Base-by-base conservation (phyloP, 2,888 invertebrate species). In the Macrophya alboannulata region DNA sequence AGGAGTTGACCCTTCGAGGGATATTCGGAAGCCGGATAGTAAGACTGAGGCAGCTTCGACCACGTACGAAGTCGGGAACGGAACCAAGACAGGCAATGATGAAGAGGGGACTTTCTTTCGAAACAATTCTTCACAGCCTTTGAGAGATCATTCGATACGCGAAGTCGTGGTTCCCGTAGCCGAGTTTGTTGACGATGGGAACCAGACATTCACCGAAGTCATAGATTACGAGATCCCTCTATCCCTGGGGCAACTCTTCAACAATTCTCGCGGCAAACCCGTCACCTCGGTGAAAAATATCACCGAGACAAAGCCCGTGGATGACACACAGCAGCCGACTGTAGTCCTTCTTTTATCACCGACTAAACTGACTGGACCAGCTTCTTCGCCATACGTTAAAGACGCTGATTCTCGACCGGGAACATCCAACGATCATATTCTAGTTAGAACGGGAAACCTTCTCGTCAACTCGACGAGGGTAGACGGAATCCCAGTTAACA, bases 221-320 rank as follows among this genome's bases (percentile, higher is more conserved):
- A 88, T 92, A n/a, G 90, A 92, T 76, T 92, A 92, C 85, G 90
- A 91, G 71, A 90, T 91, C 51, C 90, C 92, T 2, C 31, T 87
- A 0, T 86, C 85, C 12, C 45, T 85, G 31, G 62, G 81, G 4
- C 6, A 15, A n/a, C 40, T 65, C 5, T 43, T 81, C 40, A 65
- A 81, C 77, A 25, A 6, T 55, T 37, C 77, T 9, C 48, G 21
- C 17, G 59, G 51, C 45, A 21, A 45, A 51, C 15, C 40, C 77
- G n/a, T 40, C 17, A 15, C 31, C 4, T 8, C 9, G 71, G 43
- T 15, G 17, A 77, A 77, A 15, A 77, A 77, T n/a, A 31, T 77
- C 37, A 77, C 77, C 15, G 85, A 85, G 17, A 62, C 40, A 17
- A 71, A 74, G 55, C 65, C 59, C 12, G 37, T 77, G 17, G 51